Conservation (phyloP, 1,140 invertebrate genomes). For the Drosophila repletoides region DNA sequence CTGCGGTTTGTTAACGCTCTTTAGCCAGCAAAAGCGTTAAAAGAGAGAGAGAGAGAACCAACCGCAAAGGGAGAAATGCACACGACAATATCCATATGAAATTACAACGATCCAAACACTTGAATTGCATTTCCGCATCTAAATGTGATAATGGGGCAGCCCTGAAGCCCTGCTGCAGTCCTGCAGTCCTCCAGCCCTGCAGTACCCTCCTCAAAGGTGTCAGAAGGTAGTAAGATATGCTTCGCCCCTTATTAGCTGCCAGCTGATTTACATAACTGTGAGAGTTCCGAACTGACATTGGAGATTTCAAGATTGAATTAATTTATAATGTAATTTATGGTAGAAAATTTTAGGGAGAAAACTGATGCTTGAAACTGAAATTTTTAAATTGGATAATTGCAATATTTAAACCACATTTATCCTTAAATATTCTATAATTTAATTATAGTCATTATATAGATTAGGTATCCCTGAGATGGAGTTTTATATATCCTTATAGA, state of each 20-base stretch:
- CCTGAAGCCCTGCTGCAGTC: not conserved
- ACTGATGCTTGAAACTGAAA: not conserved
- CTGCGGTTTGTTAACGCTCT: conserved; percentile 78
- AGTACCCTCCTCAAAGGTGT: conserved; percentile 1
- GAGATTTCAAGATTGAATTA: conserved; percentile 9
- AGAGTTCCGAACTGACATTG: conserved; percentile 21
- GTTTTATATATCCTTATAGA: too few relatives aligned
- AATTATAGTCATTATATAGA: too few relatives aligned
- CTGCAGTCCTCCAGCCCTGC: not conserved
- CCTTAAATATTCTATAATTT: too few relatives aligned
- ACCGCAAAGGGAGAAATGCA: conserved; percentile 46
- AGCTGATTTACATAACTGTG: conserved; percentile 36
- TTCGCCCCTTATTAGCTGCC: conserved; percentile 30
- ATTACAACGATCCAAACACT: conserved; percentile 62
- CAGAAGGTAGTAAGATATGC: conserved; percentile 16
- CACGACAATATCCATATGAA: conserved; percentile 45
- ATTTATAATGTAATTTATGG: conserved; percentile 15
- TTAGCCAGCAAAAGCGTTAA: conserved; percentile 41
- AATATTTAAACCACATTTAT: too few relatives aligned
- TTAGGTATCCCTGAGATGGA: too few relatives aligned
- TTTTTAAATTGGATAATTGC: conserved; percentile 8
- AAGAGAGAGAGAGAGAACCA: conserved; percentile 19
- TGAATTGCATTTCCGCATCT: conserved; percentile 57
- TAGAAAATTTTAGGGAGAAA: not conserved
- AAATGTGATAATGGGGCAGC: conserved; percentile 34